Evolutionary conservation across 2,113 vertebrate genomes (phyloP).

Genomic region (Nesogale talazaci): DNA sequence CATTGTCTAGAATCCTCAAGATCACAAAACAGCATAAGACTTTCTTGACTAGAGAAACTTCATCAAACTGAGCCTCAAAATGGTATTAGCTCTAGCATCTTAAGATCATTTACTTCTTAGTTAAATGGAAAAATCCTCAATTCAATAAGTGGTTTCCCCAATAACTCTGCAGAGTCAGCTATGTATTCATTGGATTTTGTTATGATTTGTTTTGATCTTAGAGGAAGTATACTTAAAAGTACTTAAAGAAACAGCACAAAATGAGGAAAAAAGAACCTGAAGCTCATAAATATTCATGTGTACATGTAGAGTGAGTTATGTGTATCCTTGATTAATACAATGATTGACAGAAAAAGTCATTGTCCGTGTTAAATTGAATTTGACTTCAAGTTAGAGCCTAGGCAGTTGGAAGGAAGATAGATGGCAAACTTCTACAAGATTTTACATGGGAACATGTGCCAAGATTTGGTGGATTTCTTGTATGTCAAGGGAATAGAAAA

Average conservation of each 20-base stretch:
- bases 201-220: background rate
- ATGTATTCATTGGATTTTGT: slow-evolving; percentile 32
- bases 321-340: background rate
- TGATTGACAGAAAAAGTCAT: background rate
- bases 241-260: background rate
- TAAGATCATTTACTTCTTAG: slow-evolving; percentile 2
- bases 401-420: background rate
- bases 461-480: background rate
- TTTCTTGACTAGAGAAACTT: slow-evolving; percentile 10
- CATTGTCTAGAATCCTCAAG: background rate
- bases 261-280: slow-evolving; percentile 1
- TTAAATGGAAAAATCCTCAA: slow-evolving; percentile 31
- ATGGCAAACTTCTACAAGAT: background rate
- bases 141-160: slow-evolving; percentile 1
- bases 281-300: background rate
- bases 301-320: background rate
- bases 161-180: background rate
- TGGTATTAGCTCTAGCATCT: background rate
- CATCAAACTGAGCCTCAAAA: slow-evolving; percentile 37
- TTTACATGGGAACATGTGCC: background rate
- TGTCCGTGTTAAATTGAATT: background rate
- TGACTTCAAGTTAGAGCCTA: background rate
- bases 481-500: background rate
- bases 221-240: background rate
- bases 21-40: background rate